Conservation (phyloP, 1,140 invertebrate genomes). For the Chironomus tepperi region DNA sequence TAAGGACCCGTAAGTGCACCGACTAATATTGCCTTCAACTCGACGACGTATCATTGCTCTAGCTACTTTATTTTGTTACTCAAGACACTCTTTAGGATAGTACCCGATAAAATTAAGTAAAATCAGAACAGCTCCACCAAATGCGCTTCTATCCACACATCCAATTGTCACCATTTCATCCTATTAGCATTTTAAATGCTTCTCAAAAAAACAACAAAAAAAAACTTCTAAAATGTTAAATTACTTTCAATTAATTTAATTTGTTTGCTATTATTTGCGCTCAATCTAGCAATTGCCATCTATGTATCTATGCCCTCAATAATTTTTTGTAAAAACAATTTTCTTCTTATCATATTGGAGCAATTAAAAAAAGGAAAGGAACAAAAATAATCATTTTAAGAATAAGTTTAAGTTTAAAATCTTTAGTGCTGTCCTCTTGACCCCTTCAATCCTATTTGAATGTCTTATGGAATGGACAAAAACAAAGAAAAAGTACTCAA, state of each 20-base stretch:
- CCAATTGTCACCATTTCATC: too few species aligned
- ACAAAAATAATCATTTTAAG: neutral
- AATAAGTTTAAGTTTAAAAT: neutral
- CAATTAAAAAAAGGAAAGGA: neutral
- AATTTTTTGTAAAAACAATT: neutral
- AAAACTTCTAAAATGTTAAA: neutral
- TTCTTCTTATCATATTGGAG: neutral
- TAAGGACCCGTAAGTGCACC: too few species aligned
- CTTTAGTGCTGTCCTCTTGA: neutral
- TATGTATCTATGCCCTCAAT: neutral
- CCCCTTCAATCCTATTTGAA: neutral
- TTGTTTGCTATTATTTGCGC: neutral
- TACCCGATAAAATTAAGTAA: too few species aligned
- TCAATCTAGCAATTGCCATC: neutral
- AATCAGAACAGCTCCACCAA: too few species aligned
- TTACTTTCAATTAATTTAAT: slow-evolving; percentile 15
- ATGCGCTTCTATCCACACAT: too few species aligned
- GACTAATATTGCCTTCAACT: too few species aligned
- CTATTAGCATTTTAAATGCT: neutral
- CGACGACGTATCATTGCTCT: too few species aligned
- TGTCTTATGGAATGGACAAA: neutral
- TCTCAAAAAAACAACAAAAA: too few species aligned
- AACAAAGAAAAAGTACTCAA: neutral
- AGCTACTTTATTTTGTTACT: too few species aligned
- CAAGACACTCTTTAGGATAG: too few species aligned